A percentile compares a stretch with the other conserved stretches of the same genome.
Evolutionary conservation across 2,797 vertebrate genomes (phyloP).

Genomic region (Carcharodon carcharias): DNA sequence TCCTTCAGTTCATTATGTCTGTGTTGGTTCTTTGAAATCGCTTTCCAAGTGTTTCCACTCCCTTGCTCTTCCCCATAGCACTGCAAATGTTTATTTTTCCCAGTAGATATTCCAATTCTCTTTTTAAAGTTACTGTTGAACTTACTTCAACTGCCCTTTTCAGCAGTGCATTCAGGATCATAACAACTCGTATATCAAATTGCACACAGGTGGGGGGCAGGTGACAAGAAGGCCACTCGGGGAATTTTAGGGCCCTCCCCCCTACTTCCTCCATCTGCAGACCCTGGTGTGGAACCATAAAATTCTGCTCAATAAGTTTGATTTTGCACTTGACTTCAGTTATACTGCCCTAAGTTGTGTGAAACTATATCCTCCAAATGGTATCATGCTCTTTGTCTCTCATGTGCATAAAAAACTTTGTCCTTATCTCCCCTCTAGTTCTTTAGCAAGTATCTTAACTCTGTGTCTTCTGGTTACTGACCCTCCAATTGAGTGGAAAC

Average conservation of each 20-base stretch:
- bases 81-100: background rate
- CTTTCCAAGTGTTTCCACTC: background rate
- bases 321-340: background rate
- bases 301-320: background rate
- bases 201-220: background rate
- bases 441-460: background rate
- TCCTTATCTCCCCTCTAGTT: background rate
- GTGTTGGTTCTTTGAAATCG: background rate
- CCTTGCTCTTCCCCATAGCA: background rate
- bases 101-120: background rate
- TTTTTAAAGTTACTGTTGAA: background rate
- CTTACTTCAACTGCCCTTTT: background rate
- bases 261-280: background rate
- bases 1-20: background rate
- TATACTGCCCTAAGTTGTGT: background rate
- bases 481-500: background rate
- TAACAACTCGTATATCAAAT: background rate
- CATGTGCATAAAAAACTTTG: background rate
- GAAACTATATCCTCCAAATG: background rate
- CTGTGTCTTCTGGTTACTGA: background rate
- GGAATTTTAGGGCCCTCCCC: too few species aligned
- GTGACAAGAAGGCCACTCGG: background rate
- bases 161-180: background rate
- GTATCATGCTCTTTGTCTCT: background rate
- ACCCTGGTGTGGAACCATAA: background rate